Evolutionary conservation across 1,140 invertebrate species (phyloP).

Genomic region (Pissodes strobi): DNA sequence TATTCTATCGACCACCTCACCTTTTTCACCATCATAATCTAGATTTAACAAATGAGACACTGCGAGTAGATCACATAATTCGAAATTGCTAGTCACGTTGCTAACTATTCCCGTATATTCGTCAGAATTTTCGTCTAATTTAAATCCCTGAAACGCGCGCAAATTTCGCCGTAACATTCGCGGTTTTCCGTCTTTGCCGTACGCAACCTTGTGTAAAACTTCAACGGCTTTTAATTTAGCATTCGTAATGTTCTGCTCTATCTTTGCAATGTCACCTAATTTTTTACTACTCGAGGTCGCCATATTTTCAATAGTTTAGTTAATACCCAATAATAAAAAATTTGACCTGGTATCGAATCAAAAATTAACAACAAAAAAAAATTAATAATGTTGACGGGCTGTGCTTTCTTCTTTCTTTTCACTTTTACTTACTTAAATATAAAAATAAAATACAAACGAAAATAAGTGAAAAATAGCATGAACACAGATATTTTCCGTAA

Average conservation of each 20-base stretch:
- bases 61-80: not conserved
- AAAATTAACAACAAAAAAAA: too few species aligned
- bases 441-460: too few species aligned
- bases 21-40: not conserved
- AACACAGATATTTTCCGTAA: too few species aligned
- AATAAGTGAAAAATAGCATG: too few species aligned
- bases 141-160: not conserved
- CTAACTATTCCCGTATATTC: not conserved
- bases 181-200: not conserved
- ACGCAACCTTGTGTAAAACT: not conserved
- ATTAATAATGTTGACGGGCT: too few species aligned
- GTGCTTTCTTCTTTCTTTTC: too few species aligned
- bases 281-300: too few species aligned
- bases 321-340: too few species aligned
- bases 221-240: too few species aligned
- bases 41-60: not conserved
- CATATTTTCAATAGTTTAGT: too few species aligned
- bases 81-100: not conserved
- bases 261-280: not conserved
- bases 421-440: too few species aligned
- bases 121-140: not conserved
- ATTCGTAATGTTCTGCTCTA: not conserved
- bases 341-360: too few species aligned
- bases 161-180: not conserved
- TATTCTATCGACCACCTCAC: not conserved